Conservation (phyloP, 1,140 invertebrate genomes). For the Manduca sexta region DNA sequence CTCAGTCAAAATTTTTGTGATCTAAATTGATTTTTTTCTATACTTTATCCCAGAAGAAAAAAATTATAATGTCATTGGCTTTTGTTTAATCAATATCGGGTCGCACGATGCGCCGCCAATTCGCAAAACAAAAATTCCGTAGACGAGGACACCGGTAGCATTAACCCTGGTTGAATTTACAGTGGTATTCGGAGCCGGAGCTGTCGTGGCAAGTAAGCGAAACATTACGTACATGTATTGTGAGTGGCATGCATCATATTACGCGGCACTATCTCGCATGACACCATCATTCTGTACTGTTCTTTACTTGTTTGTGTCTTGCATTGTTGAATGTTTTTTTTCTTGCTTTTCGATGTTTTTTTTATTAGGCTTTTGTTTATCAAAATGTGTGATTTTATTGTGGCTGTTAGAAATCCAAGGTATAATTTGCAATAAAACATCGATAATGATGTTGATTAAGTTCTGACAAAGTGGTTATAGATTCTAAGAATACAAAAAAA, state of each 20-base stretch:
- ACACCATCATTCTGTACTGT: slow-evolving; percentile 46
- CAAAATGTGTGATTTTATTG: not conserved
- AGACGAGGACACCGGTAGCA: slow-evolving; percentile 40
- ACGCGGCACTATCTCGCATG: slow-evolving; percentile 48
- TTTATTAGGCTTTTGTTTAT: not conserved
- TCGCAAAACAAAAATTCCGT: not conserved
- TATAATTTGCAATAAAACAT: not conserved
- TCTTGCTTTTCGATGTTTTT: slow-evolving; percentile 13
- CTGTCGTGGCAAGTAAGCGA: slow-evolving; percentile 66
- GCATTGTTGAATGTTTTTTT: slow-evolving; percentile 28
- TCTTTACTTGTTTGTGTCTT: slow-evolving; percentile 48
- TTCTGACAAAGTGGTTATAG: too few species aligned
- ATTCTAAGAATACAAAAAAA: too few species aligned
- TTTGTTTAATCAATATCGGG: too few species aligned
- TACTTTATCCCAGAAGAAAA: too few species aligned
- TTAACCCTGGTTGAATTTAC: slow-evolving; percentile 65
- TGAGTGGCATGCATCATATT: slow-evolving; percentile 67
- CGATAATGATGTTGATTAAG: too few species aligned
- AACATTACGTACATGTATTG: slow-evolving; percentile 46
- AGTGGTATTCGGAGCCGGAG: slow-evolving; percentile 64
- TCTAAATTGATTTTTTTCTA: too few species aligned
- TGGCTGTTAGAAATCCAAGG: not conserved
- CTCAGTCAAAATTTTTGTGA: too few species aligned
- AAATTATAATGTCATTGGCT: too few species aligned
- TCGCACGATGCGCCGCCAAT: too few species aligned